phyloP scores from a whole-genome alignment of 2,888 invertebrate species.

The Thalpophila matura region DNA sequence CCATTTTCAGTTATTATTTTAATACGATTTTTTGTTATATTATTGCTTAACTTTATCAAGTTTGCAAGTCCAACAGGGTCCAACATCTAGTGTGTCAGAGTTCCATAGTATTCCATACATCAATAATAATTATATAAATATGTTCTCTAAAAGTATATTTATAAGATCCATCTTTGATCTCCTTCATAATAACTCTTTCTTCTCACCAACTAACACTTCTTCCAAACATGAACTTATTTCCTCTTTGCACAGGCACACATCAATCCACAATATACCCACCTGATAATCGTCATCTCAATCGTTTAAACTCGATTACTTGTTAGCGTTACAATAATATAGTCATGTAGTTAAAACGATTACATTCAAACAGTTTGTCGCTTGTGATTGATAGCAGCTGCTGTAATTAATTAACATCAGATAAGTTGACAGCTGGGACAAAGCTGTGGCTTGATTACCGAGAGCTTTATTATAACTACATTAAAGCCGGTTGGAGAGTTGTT shows the following conservation, averaged over 20 bases:
- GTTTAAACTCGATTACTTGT: slow-evolving; percentile 48
- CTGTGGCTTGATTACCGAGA: slow-evolving; percentile 70
- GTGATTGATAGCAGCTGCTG: slow-evolving; percentile 78
- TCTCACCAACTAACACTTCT: neutral
- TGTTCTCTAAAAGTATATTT: neutral
- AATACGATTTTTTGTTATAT: slow-evolving; percentile 25
- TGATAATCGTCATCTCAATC: slow-evolving; percentile 38
- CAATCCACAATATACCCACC: slow-evolving; percentile 6
- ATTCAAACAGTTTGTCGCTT: slow-evolving; percentile 58
- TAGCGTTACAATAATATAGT: slow-evolving; percentile 44
- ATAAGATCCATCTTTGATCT: no score
- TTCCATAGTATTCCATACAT: no score
- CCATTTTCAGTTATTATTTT: slow-evolving; percentile 52
- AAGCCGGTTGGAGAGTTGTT: slow-evolving; percentile 38
- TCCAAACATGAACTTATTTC: neutral
- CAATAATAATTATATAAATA: no score
- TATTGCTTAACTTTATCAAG: no score
- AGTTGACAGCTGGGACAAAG: slow-evolving; percentile 78
- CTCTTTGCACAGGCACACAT: neutral
- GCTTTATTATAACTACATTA: slow-evolving; percentile 66
- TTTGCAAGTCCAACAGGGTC: no score
- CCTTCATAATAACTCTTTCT: neutral
- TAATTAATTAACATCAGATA: slow-evolving; percentile 82
- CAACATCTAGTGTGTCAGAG: no score
- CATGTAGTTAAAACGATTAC: slow-evolving; percentile 50